A percentile compares a stretch with the other conserved stretches of the same genome.
Evolutionary conservation across 2,797 vertebrate genomes (phyloP).

Genomic region (Chaunax sp.): DNA sequence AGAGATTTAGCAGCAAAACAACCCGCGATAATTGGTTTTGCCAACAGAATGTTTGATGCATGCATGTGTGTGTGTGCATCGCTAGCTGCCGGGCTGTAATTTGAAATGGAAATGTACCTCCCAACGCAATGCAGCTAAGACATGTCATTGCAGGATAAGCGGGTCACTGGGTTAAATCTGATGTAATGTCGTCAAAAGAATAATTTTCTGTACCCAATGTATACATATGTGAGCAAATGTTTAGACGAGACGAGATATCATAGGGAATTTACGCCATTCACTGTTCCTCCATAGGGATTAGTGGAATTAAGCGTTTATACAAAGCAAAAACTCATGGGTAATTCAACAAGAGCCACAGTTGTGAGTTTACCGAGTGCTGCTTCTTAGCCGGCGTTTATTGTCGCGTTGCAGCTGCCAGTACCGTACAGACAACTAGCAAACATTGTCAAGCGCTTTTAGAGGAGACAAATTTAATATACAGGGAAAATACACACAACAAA

Average conservation of each 20-base stretch:
- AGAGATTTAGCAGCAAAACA: background rate
- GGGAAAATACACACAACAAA: slow-evolving; percentile 76
- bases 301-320: slow-evolving; percentile 77
- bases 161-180: slow-evolving; percentile 78
- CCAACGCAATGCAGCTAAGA: slow-evolving; percentile 64
- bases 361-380: slow-evolving; percentile 68
- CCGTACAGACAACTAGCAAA: slow-evolving; percentile 71
- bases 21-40: background rate
- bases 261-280: slow-evolving; percentile 81
- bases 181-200: slow-evolving; percentile 80
- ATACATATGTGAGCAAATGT: slow-evolving; percentile 83
- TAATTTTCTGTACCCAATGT: slow-evolving; percentile 79
- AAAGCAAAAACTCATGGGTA: slow-evolving; percentile 82
- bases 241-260: slow-evolving; percentile 79
- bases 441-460: slow-evolving; percentile 63
- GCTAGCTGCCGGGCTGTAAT: slow-evolving; percentile 56
- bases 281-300: slow-evolving; percentile 78
- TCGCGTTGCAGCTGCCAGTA: slow-evolving; percentile 74
- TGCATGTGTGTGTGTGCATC: background rate
- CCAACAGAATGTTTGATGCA: background rate
- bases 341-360: slow-evolving; percentile 78
- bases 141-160: slow-evolving; percentile 72
- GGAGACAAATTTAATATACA: slow-evolving; percentile 80
- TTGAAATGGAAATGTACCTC: slow-evolving; percentile 77
- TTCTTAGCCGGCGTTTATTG: slow-evolving; percentile 70